Evolutionary conservation across 2,888 invertebrate species (phyloP).

Genomic region (Orthosia gracilis): DNA sequence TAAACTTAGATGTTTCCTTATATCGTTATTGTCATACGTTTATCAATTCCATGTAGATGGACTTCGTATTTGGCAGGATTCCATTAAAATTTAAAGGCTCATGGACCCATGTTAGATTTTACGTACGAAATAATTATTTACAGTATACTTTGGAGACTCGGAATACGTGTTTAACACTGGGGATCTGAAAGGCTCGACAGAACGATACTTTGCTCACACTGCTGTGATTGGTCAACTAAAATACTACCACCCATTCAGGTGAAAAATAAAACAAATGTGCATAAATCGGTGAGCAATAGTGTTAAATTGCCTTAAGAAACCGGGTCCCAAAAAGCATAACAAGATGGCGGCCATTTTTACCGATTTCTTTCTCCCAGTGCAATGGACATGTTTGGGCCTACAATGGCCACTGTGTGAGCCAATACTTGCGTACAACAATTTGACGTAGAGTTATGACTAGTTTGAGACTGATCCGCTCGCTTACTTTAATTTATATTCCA

Average conservation of each 20-base stretch:
- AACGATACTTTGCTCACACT: not conserved
- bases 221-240: not conserved
- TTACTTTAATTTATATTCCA: constrained; percentile 27
- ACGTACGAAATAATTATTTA: constrained; percentile 21
- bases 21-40: constrained; percentile 75
- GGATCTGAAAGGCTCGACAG: not conserved
- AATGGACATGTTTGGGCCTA: constrained; percentile 13
- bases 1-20: constrained; percentile 59
- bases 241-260: no score
- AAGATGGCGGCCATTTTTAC: not conserved
- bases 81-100: constrained; percentile 58
- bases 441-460: constrained; percentile 61
- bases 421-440: constrained; percentile 30
- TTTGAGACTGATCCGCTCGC: constrained; percentile 35
- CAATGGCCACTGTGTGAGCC: constrained; percentile 42
- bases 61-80: constrained; percentile 74
- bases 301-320: not conserved
- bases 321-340: not conserved
- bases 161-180: not conserved
- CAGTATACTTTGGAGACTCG: constrained; percentile 15
- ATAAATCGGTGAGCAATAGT: not conserved
- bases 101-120: constrained; percentile 36
- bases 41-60: constrained; percentile 69
- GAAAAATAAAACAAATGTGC: no score
- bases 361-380: not conserved